phyloP scores from a whole-genome alignment of 2,113 vertebrate species.

The Mus spicilegus region DNA sequence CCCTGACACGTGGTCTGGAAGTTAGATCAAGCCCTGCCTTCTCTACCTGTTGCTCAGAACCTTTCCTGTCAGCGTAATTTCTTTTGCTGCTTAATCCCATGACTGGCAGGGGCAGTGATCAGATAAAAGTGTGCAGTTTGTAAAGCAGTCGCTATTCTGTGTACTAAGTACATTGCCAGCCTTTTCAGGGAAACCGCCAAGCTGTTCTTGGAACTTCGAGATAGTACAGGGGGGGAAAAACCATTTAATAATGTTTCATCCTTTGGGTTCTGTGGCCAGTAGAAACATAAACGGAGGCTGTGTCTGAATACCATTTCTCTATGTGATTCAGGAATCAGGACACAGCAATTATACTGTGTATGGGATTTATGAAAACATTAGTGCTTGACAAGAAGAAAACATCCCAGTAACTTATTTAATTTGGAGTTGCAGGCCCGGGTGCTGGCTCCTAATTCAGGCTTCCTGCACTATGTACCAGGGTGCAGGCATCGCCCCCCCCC shows the following conservation, averaged over 20 bases:
- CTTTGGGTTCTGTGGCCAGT: slow-evolving; percentile 61
- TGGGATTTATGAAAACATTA: slow-evolving; percentile 66
- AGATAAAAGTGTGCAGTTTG: slow-evolving; percentile 57
- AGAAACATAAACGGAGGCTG: slow-evolving; percentile 47
- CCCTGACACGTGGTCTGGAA: background rate
- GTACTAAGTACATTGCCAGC: slow-evolving; percentile 62
- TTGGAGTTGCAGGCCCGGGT: slow-evolving; percentile 18
- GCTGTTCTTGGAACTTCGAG: slow-evolving; percentile 77
- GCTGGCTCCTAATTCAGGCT: background rate
- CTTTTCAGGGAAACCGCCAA: slow-evolving; percentile 75
- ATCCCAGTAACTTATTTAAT: slow-evolving; percentile 57
- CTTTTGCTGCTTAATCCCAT: slow-evolving; percentile 33
- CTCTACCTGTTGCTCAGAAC: slow-evolving; percentile 52
- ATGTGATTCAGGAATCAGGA: slow-evolving; percentile 67
- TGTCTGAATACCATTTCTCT: slow-evolving; percentile 62
- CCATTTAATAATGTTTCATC: slow-evolving; percentile 71
- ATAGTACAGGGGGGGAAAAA: slow-evolving; percentile 23
- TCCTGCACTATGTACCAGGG: background rate
- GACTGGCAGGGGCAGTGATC: slow-evolving; percentile 64
- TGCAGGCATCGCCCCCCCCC: accelerated
- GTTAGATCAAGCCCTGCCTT: background rate
- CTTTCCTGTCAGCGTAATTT: slow-evolving; percentile 39
- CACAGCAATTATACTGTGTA: slow-evolving; percentile 14
- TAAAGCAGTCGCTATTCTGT: slow-evolving; percentile 61
- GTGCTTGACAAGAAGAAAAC: slow-evolving; percentile 58